Evolutionary conservation across 2,797 vertebrate species (phyloP), one percentile per base, ranked within the genome.

Genomic region (Parauchenoglanis punctatus): DNA sequence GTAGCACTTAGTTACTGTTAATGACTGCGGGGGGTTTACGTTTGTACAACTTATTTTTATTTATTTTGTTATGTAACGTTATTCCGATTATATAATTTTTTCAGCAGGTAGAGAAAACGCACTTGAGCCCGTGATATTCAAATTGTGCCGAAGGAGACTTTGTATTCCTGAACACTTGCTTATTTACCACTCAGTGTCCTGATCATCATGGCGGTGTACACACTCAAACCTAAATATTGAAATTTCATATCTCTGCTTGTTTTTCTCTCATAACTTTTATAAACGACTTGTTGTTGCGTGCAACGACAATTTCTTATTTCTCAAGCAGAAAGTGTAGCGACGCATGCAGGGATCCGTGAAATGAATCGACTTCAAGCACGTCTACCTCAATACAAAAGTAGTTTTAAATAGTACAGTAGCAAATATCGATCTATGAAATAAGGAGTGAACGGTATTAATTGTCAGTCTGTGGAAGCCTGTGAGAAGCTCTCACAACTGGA

Each of bases 81-180:
- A 10, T 77, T 54, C n/a, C 17, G n/a, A 18, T 54, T 28, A 28
- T 4, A 56, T 3, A 56, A 3, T 56, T 78, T 56, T 31, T 18
- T 78, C 52, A 78, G n/a, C 52, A 78, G 52, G 28, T 78, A 56
- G 28, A 31, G 0, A 54, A 4, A 78, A 78, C 52, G n/a, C 49
- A 44, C 31, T 6, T 31, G 65, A 40, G 40, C 40, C 40, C 40
- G 65, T 70, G 35, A 18, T 35, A 18, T 35, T 67, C 12, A 15
- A 65, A 68, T 18, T 68, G 31, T 68, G 15, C 15, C 15, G 31
- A 35, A 68, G 5, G 28, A 68, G 67, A 35, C 31, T 68, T 67
- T 65, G n/a, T 65, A 65, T n/a, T 65, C 63, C 61, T 63, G 61
- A 23, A 63, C 61, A 63, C 61, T 63, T 63, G 61, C 65, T 67